Evolutionary conservation across 2,113 vertebrate genomes (phyloP).

Genomic region (Furnarius figulus): DNA sequence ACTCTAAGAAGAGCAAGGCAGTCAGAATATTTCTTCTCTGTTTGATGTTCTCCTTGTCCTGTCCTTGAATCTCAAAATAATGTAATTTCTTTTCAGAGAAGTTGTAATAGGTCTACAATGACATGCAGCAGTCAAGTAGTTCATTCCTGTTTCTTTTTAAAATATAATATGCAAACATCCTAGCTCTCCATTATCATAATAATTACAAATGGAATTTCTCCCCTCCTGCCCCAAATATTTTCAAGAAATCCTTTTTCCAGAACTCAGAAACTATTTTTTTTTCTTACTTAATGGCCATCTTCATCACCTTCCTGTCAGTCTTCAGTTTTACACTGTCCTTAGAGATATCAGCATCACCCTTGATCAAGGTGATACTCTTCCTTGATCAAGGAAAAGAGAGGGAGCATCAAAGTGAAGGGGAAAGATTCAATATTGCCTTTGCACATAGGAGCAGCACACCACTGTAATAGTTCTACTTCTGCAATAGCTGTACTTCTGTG

Average conservation of each 20-base stretch:
- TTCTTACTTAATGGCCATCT: neutral
- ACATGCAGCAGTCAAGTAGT: neutral
- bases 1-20: neutral
- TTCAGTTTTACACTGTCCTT: neutral
- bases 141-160: neutral
- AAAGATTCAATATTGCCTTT: neutral
- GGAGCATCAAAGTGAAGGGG: neutral
- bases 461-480: neutral
- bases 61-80: neutral
- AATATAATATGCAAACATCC: neutral
- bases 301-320: neutral
- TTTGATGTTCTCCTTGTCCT: neutral
- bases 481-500: neutral
- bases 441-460: neutral
- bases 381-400: neutral
- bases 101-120: neutral
- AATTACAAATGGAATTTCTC: neutral
- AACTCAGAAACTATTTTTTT: neutral
- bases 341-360: neutral
- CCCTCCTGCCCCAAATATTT: neutral
- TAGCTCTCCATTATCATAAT: neutral
- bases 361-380: neutral
- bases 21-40: neutral
- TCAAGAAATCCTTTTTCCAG: neutral
- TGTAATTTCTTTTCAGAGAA: neutral